These are phyloP conservation scores for Spea bombifrons DNA, from an alignment of 2,113 vertebrate genomes.

Conservation along the genomic window DNA sequence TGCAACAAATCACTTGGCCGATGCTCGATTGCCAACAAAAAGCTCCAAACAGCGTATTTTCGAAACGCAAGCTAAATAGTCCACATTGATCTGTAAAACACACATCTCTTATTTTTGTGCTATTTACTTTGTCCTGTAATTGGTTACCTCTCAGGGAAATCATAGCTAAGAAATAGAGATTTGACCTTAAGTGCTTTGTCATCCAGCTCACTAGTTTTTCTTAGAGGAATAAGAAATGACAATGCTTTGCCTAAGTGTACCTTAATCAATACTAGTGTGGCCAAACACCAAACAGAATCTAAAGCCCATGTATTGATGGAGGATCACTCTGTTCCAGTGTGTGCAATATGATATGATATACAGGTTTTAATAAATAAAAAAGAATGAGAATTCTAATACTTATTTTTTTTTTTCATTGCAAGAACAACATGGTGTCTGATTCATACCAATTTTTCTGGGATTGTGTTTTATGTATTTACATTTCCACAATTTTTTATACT, in stretches of 20 bases:
- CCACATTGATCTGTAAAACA: no score
- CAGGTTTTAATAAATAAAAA: not conserved
- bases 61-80: no score
- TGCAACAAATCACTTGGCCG: no score
- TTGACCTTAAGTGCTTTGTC: conserved; percentile 72
- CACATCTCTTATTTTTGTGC: not conserved
- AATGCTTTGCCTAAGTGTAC: conserved; percentile 56
- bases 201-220: conserved; percentile 69
- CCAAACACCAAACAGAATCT: conserved; percentile 59
- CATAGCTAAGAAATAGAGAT: conserved; percentile 65
- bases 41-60: no score
- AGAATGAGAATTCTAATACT: no score
- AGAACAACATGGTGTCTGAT: no score
- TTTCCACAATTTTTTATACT: no score
- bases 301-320: conserved; percentile 57
- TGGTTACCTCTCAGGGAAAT: conserved; percentile 19
- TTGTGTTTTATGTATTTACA: no score
- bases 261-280: conserved; percentile 72
- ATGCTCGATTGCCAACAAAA: no score
- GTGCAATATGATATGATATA: not conserved
- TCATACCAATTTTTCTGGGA: no score
- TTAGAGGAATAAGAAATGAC: conserved; percentile 70
- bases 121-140: conserved; percentile 6
- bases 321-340: conserved; percentile 9
- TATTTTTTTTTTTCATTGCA: no score